Evolutionary conservation across 2,797 vertebrate species (phyloP), one percentile per base, ranked within the genome.

Genomic region (Pipistrellus nathusii): DNA sequence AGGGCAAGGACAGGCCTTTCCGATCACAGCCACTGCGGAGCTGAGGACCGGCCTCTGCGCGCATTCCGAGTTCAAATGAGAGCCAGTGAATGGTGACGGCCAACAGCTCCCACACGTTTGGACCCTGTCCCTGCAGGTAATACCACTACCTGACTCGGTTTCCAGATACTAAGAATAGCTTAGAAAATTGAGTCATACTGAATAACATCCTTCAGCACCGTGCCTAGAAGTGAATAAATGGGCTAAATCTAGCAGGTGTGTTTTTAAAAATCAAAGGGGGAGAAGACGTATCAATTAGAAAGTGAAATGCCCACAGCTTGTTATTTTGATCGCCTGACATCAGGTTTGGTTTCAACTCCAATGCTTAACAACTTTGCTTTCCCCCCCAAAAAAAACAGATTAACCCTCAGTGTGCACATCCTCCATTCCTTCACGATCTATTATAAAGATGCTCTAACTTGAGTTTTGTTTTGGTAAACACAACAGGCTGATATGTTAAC

Each of bases 111-210:
- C 51, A 71, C 35, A 68, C 35, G 93, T 97, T 9, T 92, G 95
- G 95, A 93, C 0, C 95, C n/a, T 51, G 95, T 87, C 95, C 96
- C 94, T 96, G 80, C 32, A 87, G 64, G 66, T 95, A 96, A 93
- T 51, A 88, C 90, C 66, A 57, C 84, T 75, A 23, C 12, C 95
- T 92, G 95, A 97, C 94, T 96, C 95, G 76, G 96, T 95, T 71
- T 94, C 76, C 88, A 96, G 91, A 85, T 85, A 51, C 97, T 97
- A 97, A 97, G 98, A 98, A 97, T 97, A 97, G 90, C 88, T 96
- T 68, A 73, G 97, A 96, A 98, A 97, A 97, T 8, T 97, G 96
- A 98, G 95, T 98, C 98, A 98, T 21, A 51, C 35, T 66, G 97
- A 92, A 32, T 23, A 88, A 69, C 88, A 95, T 86, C 90, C 92